Percentiles rank a stretch among this genome's conserved stretches.
Evolutionary conservation across 2,113 vertebrate species (phyloP).

Genomic region (Nannobrachium achirus): DNA sequence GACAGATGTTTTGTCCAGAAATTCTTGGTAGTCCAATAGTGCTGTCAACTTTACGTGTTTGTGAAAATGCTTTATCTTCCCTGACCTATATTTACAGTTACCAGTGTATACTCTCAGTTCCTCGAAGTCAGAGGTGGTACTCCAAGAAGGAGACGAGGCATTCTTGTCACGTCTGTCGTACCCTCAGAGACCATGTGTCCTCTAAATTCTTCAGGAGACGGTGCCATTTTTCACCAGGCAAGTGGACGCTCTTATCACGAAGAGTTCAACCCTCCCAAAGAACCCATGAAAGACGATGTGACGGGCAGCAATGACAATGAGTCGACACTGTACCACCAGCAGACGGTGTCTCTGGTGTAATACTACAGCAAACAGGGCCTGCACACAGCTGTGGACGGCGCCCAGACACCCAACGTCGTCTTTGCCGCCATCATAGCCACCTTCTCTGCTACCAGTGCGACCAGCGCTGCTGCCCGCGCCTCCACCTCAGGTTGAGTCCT

Average conservation of each 20-base stretch:
- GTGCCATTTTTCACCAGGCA: conserved; percentile 90
- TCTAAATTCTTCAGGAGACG: too few species aligned
- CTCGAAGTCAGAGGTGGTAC: too few species aligned
- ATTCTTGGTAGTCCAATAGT: too few species aligned
- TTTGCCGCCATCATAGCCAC: conserved; percentile 96
- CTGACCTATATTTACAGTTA: too few species aligned
- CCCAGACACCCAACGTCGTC: conserved; percentile 88
- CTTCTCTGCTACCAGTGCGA: conserved; percentile 84
- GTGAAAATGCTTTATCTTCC: too few species aligned
- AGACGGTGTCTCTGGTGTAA: conserved; percentile 89
- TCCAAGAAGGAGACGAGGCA: too few species aligned
- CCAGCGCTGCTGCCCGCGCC: conserved; percentile 83
- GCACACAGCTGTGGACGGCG: conserved; percentile 86
- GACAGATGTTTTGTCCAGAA: too few species aligned
- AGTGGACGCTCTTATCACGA: conserved; percentile 97
- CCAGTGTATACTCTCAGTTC: too few species aligned
- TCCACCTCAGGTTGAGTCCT: conserved; percentile 82
- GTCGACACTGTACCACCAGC: conserved; percentile 89
- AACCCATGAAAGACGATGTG: conserved; percentile 96
- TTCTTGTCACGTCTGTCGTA: too few species aligned
- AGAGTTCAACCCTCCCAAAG: conserved; percentile 96
- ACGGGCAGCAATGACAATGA: conserved; percentile 96
- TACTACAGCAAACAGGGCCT: conserved; percentile 90
- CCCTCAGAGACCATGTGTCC: too few species aligned
- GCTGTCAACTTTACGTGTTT: too few species aligned